Evolutionary conservation across 2,113 vertebrate species (phyloP), one percentile per base, ranked within the genome.

Genomic region (Bungarus multicinctus): DNA sequence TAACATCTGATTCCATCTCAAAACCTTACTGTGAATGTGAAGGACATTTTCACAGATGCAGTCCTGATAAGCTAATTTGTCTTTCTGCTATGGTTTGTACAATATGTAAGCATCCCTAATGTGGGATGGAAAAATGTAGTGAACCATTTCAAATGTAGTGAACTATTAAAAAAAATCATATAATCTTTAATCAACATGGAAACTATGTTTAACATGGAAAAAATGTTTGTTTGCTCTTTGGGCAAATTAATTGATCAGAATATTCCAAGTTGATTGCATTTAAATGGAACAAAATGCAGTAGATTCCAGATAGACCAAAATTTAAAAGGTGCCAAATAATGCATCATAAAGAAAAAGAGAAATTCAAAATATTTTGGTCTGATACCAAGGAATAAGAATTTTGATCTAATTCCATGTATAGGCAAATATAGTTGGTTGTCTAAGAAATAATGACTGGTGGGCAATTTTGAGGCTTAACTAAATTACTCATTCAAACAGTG

Each of bases 1-100:
- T 64, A 90, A 90, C 23, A 86, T 93, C 69, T 90, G 74, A 93
- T 93, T 50, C 47, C 43, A 60, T 93, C 54, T 90, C 81, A 90
- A 64, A 54, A 87, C n/a, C 16, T 93, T 90, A 74, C 53, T 30
- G 54, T 53, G 45, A 43, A 47, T 9, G 52, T 90, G 69, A 86
- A 90, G 89, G 55, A 64, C 43, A 85, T 90, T 86, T 39, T 58
- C 88, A 47, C 64, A 86, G 53, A 91, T 57, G 86, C 4, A 50
- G 14, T 34, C 20, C 39, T 81, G 87, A 85, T 60, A 74, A 93
- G 34, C 64, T 74, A 18, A 55, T 47, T 89, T 89, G 88, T 5
- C 60, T 92, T 10, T 81, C n/a, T 55, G 69, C 9, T 92, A 60
- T 22, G 34, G 23, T 74, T 89, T 54, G 2, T n/a, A 27, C 87